Evolutionary conservation across 2,797 vertebrate genomes (phyloP).

Genomic region (Tangara arthus): DNA sequence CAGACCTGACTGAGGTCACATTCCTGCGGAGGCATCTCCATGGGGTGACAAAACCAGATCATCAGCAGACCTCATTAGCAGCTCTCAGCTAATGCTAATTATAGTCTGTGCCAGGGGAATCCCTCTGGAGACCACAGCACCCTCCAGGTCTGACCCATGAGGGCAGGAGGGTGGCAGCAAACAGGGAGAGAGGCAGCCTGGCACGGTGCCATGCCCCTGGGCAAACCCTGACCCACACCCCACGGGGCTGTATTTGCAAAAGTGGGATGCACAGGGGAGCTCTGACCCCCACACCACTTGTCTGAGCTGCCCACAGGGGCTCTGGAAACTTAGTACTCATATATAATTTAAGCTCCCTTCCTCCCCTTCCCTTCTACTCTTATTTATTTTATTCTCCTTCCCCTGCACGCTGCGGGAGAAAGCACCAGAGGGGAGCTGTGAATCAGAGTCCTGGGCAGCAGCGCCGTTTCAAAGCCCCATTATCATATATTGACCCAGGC

Average conservation of each 20-base stretch:
- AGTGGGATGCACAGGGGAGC: neutral
- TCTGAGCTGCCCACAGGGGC: neutral
- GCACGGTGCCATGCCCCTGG: accelerated
- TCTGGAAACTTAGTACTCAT: slow-evolving; percentile 51
- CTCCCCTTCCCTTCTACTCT: slow-evolving; percentile 1
- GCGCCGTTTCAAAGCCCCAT: slow-evolving; percentile 64
- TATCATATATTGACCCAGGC: slow-evolving; percentile 74
- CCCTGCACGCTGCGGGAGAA: neutral
- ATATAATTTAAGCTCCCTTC: slow-evolving; percentile 55
- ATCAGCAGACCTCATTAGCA: neutral
- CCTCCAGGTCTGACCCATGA: neutral
- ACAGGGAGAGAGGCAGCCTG: neutral
- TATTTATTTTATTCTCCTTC: slow-evolving; percentile 51
- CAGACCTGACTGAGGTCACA: accelerated
- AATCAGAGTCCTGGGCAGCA: slow-evolving; percentile 69
- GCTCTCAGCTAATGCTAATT: neutral
- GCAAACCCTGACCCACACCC: neutral
- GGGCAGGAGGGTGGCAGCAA: neutral
- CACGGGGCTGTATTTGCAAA: neutral
- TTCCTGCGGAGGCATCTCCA: neutral
- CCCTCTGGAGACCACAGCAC: neutral
- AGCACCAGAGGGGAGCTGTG: slow-evolving; percentile 62
- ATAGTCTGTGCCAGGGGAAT: neutral
- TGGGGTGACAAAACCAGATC: neutral
- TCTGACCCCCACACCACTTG: neutral